phyloP scores from a whole-genome alignment of 2,888 invertebrate genomes.

The Neuroscelio doddi region DNA sequence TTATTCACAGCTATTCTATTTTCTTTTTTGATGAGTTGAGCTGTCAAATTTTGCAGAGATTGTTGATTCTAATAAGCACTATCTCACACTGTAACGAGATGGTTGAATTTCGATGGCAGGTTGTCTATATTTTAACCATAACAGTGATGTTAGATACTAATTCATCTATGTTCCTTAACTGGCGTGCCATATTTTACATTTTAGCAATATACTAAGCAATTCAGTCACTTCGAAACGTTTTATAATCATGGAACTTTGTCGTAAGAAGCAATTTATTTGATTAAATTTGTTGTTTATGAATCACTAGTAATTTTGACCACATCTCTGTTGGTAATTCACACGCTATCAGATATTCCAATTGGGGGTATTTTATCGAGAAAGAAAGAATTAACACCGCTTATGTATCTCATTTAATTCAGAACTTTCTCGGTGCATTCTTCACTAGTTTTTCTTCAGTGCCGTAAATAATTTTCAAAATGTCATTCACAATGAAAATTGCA shows the following conservation, averaged over 20 bases:
- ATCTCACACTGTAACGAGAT: too few species aligned
- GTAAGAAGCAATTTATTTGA: constrained; percentile 12
- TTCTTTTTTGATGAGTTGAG: too few species aligned
- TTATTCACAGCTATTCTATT: too few species aligned
- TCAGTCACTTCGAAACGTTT: constrained; percentile 6
- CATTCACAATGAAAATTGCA: constrained; percentile 22
- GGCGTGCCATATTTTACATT: too few species aligned
- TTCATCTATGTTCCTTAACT: too few species aligned
- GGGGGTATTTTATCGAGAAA: constrained; percentile 17
- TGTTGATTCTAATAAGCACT: too few species aligned
- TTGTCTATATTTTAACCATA: too few species aligned
- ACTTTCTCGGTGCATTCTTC: background rate
- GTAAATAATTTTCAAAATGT: constrained; percentile 21
- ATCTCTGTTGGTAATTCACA: constrained; percentile 15
- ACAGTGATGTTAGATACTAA: too few species aligned
- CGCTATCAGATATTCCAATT: constrained; percentile 21
- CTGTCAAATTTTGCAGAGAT: too few species aligned
- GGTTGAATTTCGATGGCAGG: too few species aligned
- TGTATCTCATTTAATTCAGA: constrained; percentile 25
- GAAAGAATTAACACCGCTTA: constrained; percentile 31
- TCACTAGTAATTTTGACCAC: constrained; percentile 13
- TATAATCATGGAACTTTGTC: constrained; percentile 16
- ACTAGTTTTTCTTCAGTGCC: constrained; percentile 13
- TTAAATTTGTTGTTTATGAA: constrained; percentile 23
- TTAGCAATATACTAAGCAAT: too few species aligned